Evolutionary conservation across 1,140 invertebrate genomes (phyloP).

Genomic region (Danaus plexippus): DNA sequence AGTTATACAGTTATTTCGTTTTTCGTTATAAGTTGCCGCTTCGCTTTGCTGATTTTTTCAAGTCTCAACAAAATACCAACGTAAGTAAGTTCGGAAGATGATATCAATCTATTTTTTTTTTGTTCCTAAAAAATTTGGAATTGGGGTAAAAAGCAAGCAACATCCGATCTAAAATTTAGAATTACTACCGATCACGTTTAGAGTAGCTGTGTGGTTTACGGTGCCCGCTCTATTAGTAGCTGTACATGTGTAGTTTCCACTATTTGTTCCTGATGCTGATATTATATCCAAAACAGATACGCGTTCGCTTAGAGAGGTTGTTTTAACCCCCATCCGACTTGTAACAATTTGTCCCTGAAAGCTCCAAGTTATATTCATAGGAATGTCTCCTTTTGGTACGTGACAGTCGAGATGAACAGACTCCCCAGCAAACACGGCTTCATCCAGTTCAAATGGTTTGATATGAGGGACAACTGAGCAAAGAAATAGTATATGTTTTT

Average conservation of each 20-base stretch:
- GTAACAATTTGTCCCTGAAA: constrained; percentile 57
- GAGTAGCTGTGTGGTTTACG: constrained; percentile 73
- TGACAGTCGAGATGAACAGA: constrained; percentile 75
- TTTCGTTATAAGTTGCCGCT: too few species aligned
- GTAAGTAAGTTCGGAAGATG: too few species aligned
- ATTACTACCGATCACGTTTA: constrained; percentile 77
- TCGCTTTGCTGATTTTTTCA: too few species aligned
- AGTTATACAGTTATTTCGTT: constrained; percentile 25
- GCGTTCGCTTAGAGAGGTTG: constrained; percentile 62
- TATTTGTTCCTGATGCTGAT: constrained; percentile 74
- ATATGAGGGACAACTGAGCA: constrained; percentile 77
- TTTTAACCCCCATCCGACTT: constrained; percentile 64
- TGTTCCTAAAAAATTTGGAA: too few species aligned
- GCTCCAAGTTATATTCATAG: constrained; percentile 68
- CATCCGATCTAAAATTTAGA: constrained; percentile 31
- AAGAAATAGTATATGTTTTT: constrained; percentile 44
- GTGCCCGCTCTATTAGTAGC: constrained; percentile 78
- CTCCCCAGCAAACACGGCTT: constrained; percentile 77
- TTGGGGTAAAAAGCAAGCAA: constrained; percentile 39
- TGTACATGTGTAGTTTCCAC: constrained; percentile 81
- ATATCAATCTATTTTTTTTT: too few species aligned
- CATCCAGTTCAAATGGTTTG: constrained; percentile 78
- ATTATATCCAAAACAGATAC: constrained; percentile 74
- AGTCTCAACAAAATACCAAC: too few species aligned
- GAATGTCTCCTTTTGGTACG: constrained; percentile 73